These are phyloP conservation scores for Cnemophilus loriae DNA, from an alignment of 2,113 vertebrate genomes.

Conservation along the genomic window DNA sequence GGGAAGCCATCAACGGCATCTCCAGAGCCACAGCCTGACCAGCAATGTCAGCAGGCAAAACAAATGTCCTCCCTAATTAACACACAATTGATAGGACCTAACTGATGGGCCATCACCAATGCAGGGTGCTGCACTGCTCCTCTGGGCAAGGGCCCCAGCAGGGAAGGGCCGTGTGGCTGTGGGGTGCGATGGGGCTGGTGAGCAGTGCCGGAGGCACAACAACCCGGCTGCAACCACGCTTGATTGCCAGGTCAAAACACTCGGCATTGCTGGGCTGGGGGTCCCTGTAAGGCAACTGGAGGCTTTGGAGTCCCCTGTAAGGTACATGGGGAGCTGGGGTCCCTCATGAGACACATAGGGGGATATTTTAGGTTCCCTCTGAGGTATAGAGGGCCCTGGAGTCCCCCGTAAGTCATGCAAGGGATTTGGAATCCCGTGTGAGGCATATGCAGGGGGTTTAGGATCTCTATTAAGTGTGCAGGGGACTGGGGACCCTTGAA, in stretches of 20 bases:
- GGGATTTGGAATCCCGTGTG: neutral
- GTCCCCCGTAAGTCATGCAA: neutral
- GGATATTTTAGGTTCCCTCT: neutral
- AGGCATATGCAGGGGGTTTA: neutral
- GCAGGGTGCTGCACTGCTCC: neutral
- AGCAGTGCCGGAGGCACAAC: neutral
- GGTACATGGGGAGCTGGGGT: rapidly evolving
- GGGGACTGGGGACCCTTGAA: neutral
- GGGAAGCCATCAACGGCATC: neutral
- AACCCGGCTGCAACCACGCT: neutral
- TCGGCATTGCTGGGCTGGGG: rapidly evolving
- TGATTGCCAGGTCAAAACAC: neutral
- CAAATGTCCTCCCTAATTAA: neutral
- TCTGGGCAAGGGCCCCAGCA: rapidly evolving
- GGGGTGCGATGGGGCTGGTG: rapidly evolving
- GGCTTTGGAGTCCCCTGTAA: neutral
- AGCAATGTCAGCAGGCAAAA: neutral
- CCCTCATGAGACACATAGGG: neutral
- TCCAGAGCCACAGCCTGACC: neutral
- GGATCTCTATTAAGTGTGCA: neutral
- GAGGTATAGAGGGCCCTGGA: neutral
- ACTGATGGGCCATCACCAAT: neutral
- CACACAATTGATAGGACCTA: no score
- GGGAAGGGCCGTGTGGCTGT: rapidly evolving
- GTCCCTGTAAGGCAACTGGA: rapidly evolving